A percentile compares a stretch with the other conserved stretches of the same genome.
Conservation (phyloP, 2,888 invertebrate species). For the Rhynchonema sp. region DNA sequence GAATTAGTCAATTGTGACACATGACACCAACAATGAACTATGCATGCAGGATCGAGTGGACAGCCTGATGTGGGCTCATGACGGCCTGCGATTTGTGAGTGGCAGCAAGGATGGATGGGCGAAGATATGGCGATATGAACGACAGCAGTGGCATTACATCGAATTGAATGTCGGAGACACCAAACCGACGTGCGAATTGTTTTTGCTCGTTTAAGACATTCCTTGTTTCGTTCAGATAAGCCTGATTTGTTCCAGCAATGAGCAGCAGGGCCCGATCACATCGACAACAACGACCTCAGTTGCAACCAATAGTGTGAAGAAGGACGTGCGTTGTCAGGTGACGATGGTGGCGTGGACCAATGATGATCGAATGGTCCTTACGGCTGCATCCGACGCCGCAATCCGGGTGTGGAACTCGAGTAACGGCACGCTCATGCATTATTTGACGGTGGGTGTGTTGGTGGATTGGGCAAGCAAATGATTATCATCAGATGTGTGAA, state of each 20-base stretch:
- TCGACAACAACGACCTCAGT: not conserved
- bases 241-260: too few relatives aligned
- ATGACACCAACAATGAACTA: constrained; percentile 1
- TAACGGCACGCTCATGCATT: constrained; percentile 31
- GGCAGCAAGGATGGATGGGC: constrained; percentile 90
- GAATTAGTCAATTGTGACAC: not conserved
- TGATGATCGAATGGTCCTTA: constrained; percentile 65
- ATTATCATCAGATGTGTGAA: too few relatives aligned
- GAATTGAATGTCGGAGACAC: constrained; percentile 45
- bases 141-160: constrained; percentile 66
- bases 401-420: constrained; percentile 51
- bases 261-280: too few relatives aligned
- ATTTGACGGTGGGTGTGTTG: constrained; percentile 33
- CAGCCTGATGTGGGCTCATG: constrained; percentile 81
- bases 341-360: constrained; percentile 92
- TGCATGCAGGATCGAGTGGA: constrained; percentile 69
- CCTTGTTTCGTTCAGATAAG: too few relatives aligned
- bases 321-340: constrained; percentile 35
- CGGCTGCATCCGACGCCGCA: constrained; percentile 65
- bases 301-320: not conserved
- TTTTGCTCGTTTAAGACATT: too few relatives aligned
- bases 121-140: constrained; percentile 71
- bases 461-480: too few relatives aligned
- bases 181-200: too few relatives aligned
- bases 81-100: constrained; percentile 65